Evolutionary conservation across 2,888 invertebrate genomes (phyloP).

Genomic region (Mesorhabditis spiculigera): DNA sequence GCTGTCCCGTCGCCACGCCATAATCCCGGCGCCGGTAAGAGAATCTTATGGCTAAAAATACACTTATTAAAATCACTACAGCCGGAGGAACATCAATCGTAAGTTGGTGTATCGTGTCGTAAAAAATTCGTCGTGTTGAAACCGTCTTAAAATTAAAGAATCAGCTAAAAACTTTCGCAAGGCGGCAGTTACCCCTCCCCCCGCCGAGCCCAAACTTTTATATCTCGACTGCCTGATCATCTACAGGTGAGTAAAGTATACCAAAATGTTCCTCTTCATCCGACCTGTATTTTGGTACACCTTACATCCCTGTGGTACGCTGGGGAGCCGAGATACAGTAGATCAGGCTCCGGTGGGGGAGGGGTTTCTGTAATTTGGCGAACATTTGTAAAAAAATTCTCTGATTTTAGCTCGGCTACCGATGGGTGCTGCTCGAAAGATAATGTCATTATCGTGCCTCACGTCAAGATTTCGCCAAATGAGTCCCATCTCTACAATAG

Average conservation of each 20-base stretch:
- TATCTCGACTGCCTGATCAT: too few relatives aligned
- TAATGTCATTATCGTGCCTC: slow-evolving; percentile 57
- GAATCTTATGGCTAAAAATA: not conserved
- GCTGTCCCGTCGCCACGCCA: slow-evolving; percentile 50
- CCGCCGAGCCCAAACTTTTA: too few relatives aligned
- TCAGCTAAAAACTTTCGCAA: too few relatives aligned
- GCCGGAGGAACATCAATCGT: slow-evolving; percentile 15
- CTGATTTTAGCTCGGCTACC: too few relatives aligned
- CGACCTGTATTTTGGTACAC: too few relatives aligned
- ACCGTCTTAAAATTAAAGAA: not conserved
- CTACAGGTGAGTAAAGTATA: too few relatives aligned
- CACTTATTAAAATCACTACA: not conserved
- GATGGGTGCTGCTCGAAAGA: slow-evolving; percentile 42
- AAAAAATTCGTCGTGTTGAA: not conserved
- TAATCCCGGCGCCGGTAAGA: slow-evolving; percentile 40
- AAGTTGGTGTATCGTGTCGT: slow-evolving; percentile 8
- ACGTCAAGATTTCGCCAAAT: slow-evolving; percentile 53
- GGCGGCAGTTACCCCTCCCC: too few relatives aligned
- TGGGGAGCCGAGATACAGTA: not conserved
- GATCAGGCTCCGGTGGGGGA: not conserved
- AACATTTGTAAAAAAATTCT: too few relatives aligned
- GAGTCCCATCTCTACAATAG: slow-evolving; percentile 55
- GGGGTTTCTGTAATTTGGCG: too few relatives aligned
- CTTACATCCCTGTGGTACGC: too few relatives aligned
- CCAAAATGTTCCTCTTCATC: too few relatives aligned